Conservation (phyloP, 2,797 vertebrate species). For the Sylvilagus floridanus region DNA sequence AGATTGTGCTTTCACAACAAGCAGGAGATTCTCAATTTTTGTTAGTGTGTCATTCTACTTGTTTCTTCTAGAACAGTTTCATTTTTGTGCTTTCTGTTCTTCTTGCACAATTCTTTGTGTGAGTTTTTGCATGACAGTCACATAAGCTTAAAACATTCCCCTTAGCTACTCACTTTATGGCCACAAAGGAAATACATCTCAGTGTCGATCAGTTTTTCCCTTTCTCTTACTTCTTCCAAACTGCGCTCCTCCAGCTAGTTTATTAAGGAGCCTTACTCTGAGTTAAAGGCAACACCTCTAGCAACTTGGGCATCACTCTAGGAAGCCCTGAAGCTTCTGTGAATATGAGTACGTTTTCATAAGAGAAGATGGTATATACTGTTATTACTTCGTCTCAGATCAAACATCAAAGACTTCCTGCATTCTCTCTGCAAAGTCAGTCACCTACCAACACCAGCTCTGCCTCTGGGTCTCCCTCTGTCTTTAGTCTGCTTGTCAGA, state of each 20-base stretch:
- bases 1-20: constrained; percentile 34
- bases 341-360: not conserved
- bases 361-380: not conserved
- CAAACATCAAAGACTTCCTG: not conserved
- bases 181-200: not conserved
- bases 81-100: not conserved
- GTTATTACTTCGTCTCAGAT: not conserved
- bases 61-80: not conserved
- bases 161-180: not conserved
- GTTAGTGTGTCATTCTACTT: not conserved
- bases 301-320: not conserved
- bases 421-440: not conserved
- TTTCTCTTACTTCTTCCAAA: not conserved
- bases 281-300: not conserved
- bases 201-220: not conserved
- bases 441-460: not conserved
- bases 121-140: not conserved
- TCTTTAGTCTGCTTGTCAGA: not conserved
- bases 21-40: not conserved
- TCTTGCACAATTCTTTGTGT: constrained; percentile 14
- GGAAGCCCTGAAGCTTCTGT: not conserved
- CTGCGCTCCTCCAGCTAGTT: not conserved
- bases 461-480: not conserved
- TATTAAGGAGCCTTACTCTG: not conserved
- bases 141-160: not conserved